A percentile compares a stretch with the other conserved stretches of the same genome.
Evolutionary conservation across 2,113 vertebrate species (phyloP).

Genomic region (Rhegmatorhina hoffmannsi): DNA sequence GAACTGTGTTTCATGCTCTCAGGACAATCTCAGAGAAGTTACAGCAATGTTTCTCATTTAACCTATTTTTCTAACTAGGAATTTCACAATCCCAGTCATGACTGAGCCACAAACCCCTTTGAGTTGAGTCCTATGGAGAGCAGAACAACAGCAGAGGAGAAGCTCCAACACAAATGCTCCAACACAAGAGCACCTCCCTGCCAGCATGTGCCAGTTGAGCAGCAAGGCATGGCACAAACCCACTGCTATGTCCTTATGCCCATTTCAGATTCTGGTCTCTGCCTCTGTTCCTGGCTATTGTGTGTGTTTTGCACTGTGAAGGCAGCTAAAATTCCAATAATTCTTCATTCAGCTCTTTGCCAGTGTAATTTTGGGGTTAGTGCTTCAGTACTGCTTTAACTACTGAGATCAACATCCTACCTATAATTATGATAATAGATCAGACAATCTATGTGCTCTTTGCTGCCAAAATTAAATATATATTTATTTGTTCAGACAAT

Average conservation of each 20-base stretch:
- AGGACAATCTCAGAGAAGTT: not conserved
- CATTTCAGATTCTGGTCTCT: not conserved
- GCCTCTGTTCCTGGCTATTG: not conserved
- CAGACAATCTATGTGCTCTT: not conserved
- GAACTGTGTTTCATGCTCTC: not conserved
- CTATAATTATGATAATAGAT: not conserved
- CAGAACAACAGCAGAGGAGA: not conserved
- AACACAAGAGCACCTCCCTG: not conserved
- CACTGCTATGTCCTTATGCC: not conserved
- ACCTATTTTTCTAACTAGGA: not conserved
- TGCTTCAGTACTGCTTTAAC: not conserved
- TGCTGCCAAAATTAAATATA: not conserved
- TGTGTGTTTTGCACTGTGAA: not conserved
- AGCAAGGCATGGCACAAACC: not conserved
- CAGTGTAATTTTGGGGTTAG: not conserved
- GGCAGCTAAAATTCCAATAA: not conserved
- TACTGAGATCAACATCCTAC: not conserved
- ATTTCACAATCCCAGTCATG: not conserved
- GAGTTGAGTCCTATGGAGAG: not conserved
- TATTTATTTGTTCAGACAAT: not conserved
- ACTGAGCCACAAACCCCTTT: not conserved
- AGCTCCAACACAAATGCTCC: not conserved
- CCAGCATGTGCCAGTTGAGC: not conserved
- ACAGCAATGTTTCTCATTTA: not conserved
- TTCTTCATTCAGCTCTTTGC: not conserved